Base-by-base conservation (phyloP, 2,797 vertebrate species). In the Falco concolor region DNA sequence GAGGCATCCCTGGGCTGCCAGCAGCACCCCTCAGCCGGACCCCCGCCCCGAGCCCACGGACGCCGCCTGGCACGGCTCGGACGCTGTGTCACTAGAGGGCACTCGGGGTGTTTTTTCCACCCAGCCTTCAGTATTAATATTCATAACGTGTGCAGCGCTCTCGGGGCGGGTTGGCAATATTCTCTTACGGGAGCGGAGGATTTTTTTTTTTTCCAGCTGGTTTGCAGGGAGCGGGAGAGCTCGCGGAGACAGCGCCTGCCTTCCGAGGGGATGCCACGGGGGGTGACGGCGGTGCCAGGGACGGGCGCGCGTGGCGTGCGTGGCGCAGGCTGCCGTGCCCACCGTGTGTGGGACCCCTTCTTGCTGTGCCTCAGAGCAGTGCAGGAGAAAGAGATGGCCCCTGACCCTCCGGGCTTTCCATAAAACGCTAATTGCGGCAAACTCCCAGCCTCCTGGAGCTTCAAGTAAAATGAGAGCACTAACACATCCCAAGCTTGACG, bases 71-170 rank as follows among this genome's bases (percentile, higher is more conserved):
- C 72, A 22, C 3, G 17, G 74, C 78, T 44, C 2, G 1, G 27
- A 2, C 15, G 25, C 64, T 4, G 0, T 15, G 45, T 81, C 96
- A 90, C 96, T 97, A 97, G 97, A 97, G 97, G 97, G 97, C 97
- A 96, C 94, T 96, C 96, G 4, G 84, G 76, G 87, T 91, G 57
- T 74, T 96, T 91, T 90, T 64, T 69, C 53, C 88, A 52, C 22
- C 45, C 9, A 81, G 50, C 8, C 42, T 63, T 5, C 49, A 2
- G 20, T 38, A 63, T 95, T 74, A 83, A 59, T 52, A 93, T 93
- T 97, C 93, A 68, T 61, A 49, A 18, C 86, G 60, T 34, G 93
- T 40, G 3, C 89, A 3, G 10, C 0, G 7, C 83, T 89, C 63
- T 53, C 20, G 86, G 70, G 50, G 67, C 30, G 16, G 42, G 50